These are phyloP conservation scores for Notamacropus eugenii DNA, from an alignment of 2,797 vertebrate species.

Conservation along the genomic window DNA sequence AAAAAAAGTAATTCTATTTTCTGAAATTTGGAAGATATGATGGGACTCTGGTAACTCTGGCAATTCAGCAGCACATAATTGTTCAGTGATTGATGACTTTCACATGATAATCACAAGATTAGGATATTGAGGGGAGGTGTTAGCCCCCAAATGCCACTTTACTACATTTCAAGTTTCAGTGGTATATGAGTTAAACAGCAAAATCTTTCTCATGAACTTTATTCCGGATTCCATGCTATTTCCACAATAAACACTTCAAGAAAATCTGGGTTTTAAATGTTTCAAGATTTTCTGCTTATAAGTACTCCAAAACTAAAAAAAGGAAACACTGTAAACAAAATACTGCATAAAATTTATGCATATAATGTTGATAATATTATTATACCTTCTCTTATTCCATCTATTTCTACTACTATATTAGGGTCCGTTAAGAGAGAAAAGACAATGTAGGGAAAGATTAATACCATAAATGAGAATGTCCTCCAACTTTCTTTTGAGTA, in stretches of 20 bases:
- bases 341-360: background rate
- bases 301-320: background rate
- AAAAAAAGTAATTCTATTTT: constrained; percentile 43
- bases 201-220: constrained; percentile 34
- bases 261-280: constrained; percentile 10
- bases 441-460: background rate
- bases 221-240: background rate
- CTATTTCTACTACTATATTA: background rate
- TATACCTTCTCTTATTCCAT: background rate
- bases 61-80: constrained; percentile 70
- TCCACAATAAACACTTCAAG: constrained; percentile 7
- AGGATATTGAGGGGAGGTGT: constrained; percentile 3
- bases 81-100: constrained; percentile 66
- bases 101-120: constrained; percentile 69
- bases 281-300: background rate
- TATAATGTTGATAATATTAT: background rate
- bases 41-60: constrained; percentile 66
- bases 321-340: background rate
- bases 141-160: constrained; percentile 56
- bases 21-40: constrained; percentile 49
- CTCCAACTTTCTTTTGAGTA: background rate
- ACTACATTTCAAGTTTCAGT: constrained; percentile 1
- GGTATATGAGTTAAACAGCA: constrained; percentile 25
- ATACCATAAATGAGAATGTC: background rate
- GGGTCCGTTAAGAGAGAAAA: background rate